A percentile compares a stretch with the other conserved stretches of the same genome.
Evolutionary conservation across 1,140 invertebrate species (phyloP).

Genomic region (Eupristina koningsbergeri): DNA sequence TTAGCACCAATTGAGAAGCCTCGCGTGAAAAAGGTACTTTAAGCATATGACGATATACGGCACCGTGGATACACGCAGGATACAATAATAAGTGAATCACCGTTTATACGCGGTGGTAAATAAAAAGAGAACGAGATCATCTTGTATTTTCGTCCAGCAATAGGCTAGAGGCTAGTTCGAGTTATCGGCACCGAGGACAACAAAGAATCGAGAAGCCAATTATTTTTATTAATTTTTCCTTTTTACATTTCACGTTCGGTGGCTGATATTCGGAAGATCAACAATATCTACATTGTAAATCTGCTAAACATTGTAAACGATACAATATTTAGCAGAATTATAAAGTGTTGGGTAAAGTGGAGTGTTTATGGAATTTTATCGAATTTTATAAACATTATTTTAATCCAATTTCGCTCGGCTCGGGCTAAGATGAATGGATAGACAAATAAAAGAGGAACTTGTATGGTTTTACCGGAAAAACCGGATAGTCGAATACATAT

Average conservation of each 20-base stretch:
- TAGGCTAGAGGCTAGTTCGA: not conserved
- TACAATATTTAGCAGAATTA: no score
- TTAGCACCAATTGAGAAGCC: conserved; percentile 35
- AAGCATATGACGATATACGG: conserved; percentile 1
- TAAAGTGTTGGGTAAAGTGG: no score
- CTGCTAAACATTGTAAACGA: no score
- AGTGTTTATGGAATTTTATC: no score
- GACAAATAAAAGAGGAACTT: not conserved
- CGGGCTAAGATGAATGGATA: not conserved
- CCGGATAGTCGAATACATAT: not conserved
- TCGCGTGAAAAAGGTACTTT: conserved; percentile 30
- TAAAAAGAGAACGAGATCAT: not conserved
- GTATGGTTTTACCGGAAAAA: not conserved
- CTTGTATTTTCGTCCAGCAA: not conserved
- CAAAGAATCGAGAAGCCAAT: no score
- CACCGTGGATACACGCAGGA: not conserved
- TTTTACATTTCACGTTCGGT: no score
- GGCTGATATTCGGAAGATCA: no score
- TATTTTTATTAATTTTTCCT: no score
- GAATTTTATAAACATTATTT: not conserved
- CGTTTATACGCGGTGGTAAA: not conserved
- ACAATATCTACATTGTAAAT: no score
- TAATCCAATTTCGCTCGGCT: not conserved
- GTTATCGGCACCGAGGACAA: not conserved
- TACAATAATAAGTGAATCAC: conserved; percentile 34